phyloP scores from a whole-genome alignment of 1,140 invertebrate genomes.

The Drosophila elegans region DNA sequence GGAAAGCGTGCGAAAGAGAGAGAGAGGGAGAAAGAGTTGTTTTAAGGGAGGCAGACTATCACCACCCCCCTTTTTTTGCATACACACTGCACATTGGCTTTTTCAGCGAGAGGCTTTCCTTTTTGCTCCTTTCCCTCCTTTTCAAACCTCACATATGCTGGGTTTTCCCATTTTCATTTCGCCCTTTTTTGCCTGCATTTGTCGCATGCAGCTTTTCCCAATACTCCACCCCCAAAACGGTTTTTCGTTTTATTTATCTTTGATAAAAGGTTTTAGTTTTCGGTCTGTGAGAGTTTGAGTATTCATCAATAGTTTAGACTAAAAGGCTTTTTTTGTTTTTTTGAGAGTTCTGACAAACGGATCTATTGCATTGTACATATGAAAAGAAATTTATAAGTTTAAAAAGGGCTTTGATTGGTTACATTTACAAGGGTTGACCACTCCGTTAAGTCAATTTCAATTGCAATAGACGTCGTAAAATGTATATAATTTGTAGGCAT shows the following conservation, averaged over 20 bases:
- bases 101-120: constrained; percentile 35
- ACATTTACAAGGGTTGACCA: not conserved
- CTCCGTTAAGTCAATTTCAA: not conserved
- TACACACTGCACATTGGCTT: constrained; percentile 61
- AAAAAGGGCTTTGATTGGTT: not conserved
- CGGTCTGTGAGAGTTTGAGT: constrained; percentile 25
- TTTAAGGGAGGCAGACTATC: constrained; percentile 8
- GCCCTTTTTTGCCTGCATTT: constrained; percentile 52
- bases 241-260: constrained; percentile 78
- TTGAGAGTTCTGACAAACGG: constrained; percentile 5
- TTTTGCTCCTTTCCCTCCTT: not conserved
- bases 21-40: not conserved
- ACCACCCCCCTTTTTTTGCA: constrained; percentile 31
- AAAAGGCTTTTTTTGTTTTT: constrained; percentile 48
- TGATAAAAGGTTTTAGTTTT: constrained; percentile 79
- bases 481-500: too few relatives aligned
- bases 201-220: constrained; percentile 28
- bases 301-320: constrained; percentile 53
- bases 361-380: not conserved
- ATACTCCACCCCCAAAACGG: not conserved
- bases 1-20: not conserved
- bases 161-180: constrained; percentile 31
- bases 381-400: not conserved
- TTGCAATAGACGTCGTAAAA: not conserved
- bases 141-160: constrained; percentile 35